A percentile compares a stretch with the other conserved stretches of the same genome.
Conservation (phyloP, 2,888 invertebrate genomes). For the Epinotia bilunana region DNA sequence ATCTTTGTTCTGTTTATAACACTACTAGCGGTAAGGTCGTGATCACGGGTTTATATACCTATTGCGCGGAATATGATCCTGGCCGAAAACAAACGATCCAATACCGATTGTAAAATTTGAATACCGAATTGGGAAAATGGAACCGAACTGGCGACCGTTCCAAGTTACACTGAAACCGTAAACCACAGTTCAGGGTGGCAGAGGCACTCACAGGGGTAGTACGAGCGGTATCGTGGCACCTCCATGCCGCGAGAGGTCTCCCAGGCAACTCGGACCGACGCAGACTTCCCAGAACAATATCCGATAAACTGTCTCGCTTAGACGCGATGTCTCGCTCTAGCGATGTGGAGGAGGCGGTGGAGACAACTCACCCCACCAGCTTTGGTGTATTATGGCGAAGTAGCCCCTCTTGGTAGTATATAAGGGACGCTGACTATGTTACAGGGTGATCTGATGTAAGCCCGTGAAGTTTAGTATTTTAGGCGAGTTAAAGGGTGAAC, state of each 20-base stretch:
- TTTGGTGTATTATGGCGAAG: constrained; percentile 65
- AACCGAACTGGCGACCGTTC: constrained; percentile 39
- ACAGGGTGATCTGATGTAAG: constrained; percentile 49
- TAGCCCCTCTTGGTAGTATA: constrained; percentile 55
- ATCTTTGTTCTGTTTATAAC: neutral
- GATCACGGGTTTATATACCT: neutral
- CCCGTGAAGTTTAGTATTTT: no score
- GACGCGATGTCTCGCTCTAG: constrained; percentile 47
- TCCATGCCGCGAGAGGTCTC: constrained; percentile 80
- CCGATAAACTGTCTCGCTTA: constrained; percentile 50
- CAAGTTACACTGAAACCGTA: constrained; percentile 41
- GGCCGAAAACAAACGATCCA: constrained; percentile 15
- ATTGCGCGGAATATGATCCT: neutral
- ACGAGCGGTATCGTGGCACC: constrained; percentile 81
- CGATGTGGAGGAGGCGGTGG: constrained; percentile 51
- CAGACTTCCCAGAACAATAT: constrained; percentile 60
- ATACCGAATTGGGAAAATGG: constrained; percentile 29
- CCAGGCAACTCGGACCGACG: constrained; percentile 75
- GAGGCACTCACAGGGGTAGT: constrained; percentile 76
- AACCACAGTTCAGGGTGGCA: constrained; percentile 52
- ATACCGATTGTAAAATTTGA: constrained; percentile 5
- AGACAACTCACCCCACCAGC: constrained; percentile 63
- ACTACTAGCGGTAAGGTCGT: neutral
- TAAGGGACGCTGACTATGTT: constrained; percentile 48
- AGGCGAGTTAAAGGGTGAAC: no score